phyloP scores from a whole-genome alignment of 2,888 invertebrate species.

The Myopa tessellatipennis region DNA sequence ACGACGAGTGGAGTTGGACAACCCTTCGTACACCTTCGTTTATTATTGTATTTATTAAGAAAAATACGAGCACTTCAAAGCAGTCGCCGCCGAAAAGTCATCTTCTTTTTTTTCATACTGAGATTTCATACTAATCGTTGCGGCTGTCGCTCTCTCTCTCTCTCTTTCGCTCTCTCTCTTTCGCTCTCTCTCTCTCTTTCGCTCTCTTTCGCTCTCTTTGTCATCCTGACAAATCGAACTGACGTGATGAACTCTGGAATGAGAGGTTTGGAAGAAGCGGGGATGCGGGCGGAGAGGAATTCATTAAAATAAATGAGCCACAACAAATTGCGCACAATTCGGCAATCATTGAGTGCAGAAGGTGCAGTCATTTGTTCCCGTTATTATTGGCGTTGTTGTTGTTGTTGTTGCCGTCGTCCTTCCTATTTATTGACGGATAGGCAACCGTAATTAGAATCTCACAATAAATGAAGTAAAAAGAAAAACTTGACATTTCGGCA shows the following conservation, averaged over 20 bases:
- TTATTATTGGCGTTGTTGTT: not conserved
- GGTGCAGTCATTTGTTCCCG: not conserved
- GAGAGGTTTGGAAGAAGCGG: not conserved
- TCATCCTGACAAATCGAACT: too few species aligned
- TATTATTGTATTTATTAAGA: too few species aligned
- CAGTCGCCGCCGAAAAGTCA: too few species aligned
- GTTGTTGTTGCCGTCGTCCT: conserved; percentile 20
- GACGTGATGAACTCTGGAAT: not conserved
- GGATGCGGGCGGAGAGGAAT: not conserved
- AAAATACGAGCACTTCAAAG: too few species aligned
- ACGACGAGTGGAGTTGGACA: too few species aligned
- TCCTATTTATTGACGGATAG: conserved; percentile 17
- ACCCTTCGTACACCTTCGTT: too few species aligned
- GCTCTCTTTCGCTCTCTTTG: too few species aligned
- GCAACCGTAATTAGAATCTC: conserved; percentile 32
- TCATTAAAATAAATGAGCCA: conserved; percentile 42
- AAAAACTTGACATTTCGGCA: not conserved
- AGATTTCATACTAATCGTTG: too few species aligned
- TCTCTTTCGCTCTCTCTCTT: too few species aligned
- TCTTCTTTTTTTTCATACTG: too few species aligned
- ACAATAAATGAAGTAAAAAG: not conserved
- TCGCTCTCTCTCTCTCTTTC: too few species aligned
- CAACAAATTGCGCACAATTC: conserved; percentile 30
- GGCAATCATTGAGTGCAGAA: not conserved
- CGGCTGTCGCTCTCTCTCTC: too few species aligned